Evolutionary conservation across 2,888 invertebrate genomes (phyloP), one percentile per base, ranked within the genome.

Genomic region (Trypoxylon attenuatum): DNA sequence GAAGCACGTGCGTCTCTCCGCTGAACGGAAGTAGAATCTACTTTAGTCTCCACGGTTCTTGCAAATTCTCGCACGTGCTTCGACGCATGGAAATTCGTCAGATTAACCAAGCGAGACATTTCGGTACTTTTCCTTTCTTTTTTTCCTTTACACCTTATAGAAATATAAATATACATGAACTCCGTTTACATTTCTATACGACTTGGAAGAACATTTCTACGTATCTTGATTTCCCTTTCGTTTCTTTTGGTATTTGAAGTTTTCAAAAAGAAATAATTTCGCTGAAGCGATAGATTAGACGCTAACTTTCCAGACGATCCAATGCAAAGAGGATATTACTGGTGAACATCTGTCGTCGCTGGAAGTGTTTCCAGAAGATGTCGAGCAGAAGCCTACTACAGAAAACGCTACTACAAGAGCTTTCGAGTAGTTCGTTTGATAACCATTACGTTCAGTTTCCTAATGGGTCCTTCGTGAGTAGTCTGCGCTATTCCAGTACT

Each of bases 321-420:
- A 15, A 10, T 13, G n/a, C 54, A 59, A 59, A 51, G 21, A 13
- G 56, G 25, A 19, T 23, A 49, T 41, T 22, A 62, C 72, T 75
- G 72, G 27, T 19, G 63, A 77, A 69, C 77, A 71, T 77, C 75
- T 77, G 77, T 77, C 77, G 62, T 69, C 64, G 63, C 23, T 61
- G 19, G 42, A 68, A 73, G 75, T 76, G 63, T 54, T 75, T 76
- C 62, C 59, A 71, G 71, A 75, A 71, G 73, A 68, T 29, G 53
- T 39, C 29, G 49, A 52, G 56, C 70, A 58, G 39, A 16, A 16
- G 55, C 49, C 59, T 55, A 65, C n/a, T 27, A 43, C 56, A 53
- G 50, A 57, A 59, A 61, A 60, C 61, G 59, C 55, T 56, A 39
- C 42, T 39, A 45, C 15, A 51, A 67, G 58, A 38, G 52, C 22